Evolutionary conservation across 1,140 invertebrate genomes (phyloP).

Genomic region (Coptotermes formosanus): DNA sequence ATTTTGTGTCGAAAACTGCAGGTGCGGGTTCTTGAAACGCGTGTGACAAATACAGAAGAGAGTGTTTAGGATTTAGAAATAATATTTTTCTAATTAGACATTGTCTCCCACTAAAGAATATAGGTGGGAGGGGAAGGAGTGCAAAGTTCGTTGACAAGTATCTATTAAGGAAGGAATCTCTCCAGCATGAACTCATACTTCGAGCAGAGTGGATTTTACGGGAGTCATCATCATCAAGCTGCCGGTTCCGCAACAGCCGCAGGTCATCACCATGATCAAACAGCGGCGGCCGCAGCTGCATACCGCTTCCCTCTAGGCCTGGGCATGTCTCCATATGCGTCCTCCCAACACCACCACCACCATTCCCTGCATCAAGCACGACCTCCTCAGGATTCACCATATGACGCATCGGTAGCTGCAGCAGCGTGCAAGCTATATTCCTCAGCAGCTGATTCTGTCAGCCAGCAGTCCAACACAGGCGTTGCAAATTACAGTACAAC

Average conservation of each 20-base stretch:
- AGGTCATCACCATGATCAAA: constrained; percentile 65
- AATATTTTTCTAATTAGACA: neutral
- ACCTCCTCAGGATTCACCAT: constrained; percentile 82
- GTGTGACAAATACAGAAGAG: neutral
- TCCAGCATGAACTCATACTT: constrained; percentile 64
- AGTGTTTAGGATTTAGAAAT: constrained; percentile 3
- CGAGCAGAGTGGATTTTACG: constrained; percentile 91
- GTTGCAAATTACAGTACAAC: constrained; percentile 57
- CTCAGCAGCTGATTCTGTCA: constrained; percentile 61
- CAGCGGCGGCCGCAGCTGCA: constrained; percentile 62
- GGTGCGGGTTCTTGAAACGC: neutral
- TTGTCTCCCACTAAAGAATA: neutral
- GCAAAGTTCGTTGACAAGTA: neutral
- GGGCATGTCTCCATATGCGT: constrained; percentile 80
- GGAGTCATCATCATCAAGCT: constrained; percentile 77
- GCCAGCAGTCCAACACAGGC: constrained; percentile 53
- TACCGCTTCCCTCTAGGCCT: constrained; percentile 82
- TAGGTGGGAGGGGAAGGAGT: neutral
- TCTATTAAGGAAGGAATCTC: neutral
- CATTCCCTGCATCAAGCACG: constrained; percentile 70
- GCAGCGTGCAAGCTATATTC: constrained; percentile 82
- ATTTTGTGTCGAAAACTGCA: neutral
- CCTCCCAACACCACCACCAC: constrained; percentile 69
- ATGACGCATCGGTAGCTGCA: constrained; percentile 83
- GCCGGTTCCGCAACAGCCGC: constrained; percentile 61